A percentile compares a stretch with the other conserved stretches of the same genome.
These are phyloP conservation scores for Peromyscus aztecus DNA, from an alignment of 2,797 vertebrate species.

Conservation along the genomic window DNA sequence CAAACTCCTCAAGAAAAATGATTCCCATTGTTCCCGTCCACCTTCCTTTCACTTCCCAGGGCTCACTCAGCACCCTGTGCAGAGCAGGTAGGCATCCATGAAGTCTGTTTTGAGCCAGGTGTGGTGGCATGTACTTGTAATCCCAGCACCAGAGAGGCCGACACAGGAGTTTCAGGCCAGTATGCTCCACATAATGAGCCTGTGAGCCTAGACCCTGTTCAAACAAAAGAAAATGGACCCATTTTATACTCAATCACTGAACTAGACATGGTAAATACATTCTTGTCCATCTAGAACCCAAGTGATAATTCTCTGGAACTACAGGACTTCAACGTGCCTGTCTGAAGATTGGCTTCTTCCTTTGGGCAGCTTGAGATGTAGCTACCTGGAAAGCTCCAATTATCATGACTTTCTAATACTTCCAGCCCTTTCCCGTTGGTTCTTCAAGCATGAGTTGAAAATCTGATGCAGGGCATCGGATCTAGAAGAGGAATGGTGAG, in stretches of 20 bases:
- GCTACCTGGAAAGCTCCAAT: not conserved
- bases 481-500: not conserved
- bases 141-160: not conserved
- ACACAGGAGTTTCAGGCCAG: not conserved
- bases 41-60: not conserved
- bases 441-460: constrained; percentile 22
- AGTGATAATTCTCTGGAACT: not conserved
- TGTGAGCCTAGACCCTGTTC: not conserved
- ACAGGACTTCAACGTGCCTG: not conserved
- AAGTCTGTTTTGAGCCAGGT: not conserved
- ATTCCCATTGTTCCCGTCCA: not conserved
- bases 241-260: not conserved
- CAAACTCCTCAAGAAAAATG: not conserved
- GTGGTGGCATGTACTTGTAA: not conserved
- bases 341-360: not conserved
- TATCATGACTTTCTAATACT: not conserved
- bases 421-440: not conserved
- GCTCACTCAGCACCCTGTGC: not conserved
- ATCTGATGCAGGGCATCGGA: not conserved
- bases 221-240: not conserved
- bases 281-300: not conserved
- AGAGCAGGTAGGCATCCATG: not conserved
- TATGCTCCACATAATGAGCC: not conserved
- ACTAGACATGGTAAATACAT: not conserved
- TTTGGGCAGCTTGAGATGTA: not conserved